Percentiles rank a stretch among this genome's conserved stretches.
phyloP scores from a whole-genome alignment of 2,113 vertebrate species.

The Catharus fuscescens region DNA sequence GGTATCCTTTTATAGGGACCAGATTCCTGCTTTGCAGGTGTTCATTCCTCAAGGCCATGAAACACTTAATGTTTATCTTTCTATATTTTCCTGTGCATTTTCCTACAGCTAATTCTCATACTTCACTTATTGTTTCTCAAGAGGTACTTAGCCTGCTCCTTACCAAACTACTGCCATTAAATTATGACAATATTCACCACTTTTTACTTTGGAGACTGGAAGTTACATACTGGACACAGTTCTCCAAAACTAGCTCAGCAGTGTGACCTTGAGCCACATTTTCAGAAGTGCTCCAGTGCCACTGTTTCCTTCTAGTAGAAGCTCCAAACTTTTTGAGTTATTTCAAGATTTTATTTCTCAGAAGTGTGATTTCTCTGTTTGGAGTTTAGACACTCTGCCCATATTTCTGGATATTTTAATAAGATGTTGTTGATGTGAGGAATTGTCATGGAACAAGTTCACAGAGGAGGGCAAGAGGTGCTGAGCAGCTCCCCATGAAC shows the following conservation, averaged over 20 bases:
- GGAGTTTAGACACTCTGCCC: neutral
- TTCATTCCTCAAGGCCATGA: neutral
- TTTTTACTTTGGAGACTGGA: neutral
- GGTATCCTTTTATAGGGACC: neutral
- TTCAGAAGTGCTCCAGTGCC: neutral
- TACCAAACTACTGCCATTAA: neutral
- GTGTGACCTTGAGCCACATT: neutral
- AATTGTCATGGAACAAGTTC: neutral
- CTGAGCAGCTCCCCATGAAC: neutral
- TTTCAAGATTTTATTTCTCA: neutral
- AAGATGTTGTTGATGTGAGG: neutral
- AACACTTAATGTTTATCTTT: neutral
- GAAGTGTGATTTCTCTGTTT: neutral
- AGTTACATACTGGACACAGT: neutral
- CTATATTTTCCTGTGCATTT: neutral
- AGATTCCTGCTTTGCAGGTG: conserved; percentile 1
- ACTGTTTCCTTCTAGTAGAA: neutral
- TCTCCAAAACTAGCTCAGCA: neutral
- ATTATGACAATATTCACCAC: neutral
- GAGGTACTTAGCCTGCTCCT: neutral
- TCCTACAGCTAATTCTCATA: neutral
- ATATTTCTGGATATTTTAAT: neutral
- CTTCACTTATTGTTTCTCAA: neutral
- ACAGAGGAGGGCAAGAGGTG: neutral
- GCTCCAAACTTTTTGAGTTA: neutral